These are phyloP conservation scores for Drosophila repletoides DNA, from an alignment of 1,140 invertebrate genomes.

Conservation along the genomic window DNA sequence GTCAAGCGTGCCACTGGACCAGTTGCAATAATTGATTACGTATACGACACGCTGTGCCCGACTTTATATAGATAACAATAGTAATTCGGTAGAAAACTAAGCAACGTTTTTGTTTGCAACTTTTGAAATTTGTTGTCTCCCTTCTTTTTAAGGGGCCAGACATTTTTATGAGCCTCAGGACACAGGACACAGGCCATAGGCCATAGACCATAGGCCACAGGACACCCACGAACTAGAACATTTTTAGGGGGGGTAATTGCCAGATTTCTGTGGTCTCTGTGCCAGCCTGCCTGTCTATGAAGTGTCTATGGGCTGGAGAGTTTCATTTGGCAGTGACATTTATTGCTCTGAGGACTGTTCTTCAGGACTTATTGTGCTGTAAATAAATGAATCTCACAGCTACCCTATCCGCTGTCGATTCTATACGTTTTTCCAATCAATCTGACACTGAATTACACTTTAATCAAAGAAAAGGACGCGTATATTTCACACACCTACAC, in stretches of 20 bases:
- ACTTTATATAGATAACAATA: slow-evolving; percentile 27
- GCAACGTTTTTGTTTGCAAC: slow-evolving; percentile 21
- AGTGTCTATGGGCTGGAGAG: slow-evolving; percentile 29
- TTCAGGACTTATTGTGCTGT: background rate
- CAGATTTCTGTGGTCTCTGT: slow-evolving; percentile 32
- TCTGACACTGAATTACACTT: slow-evolving; percentile 31
- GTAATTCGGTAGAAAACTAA: slow-evolving; percentile 1
- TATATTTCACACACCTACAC: slow-evolving; percentile 53
- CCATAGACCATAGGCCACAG: no score
- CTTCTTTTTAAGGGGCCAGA: slow-evolving; percentile 38
- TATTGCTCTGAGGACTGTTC: slow-evolving; percentile 26
- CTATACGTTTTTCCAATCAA: slow-evolving; percentile 43
- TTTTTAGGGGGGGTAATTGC: slow-evolving; percentile 44
- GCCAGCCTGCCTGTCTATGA: slow-evolving; percentile 24
- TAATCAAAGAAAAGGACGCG: slow-evolving; percentile 50
- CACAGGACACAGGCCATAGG: slow-evolving; percentile 40
- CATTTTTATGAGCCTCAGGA: slow-evolving; percentile 64
- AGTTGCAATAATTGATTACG: slow-evolving; percentile 76
- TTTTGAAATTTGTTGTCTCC: slow-evolving; percentile 15
- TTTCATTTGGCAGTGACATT: slow-evolving; percentile 41
- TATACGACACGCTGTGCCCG: slow-evolving; percentile 55
- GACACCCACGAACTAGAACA: slow-evolving; percentile 17
- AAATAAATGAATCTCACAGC: background rate
- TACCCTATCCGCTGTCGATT: background rate
- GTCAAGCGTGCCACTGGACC: slow-evolving; percentile 38